Evolutionary conservation across 2,888 invertebrate genomes (phyloP).

Genomic region (Polymixis lichenea): DNA sequence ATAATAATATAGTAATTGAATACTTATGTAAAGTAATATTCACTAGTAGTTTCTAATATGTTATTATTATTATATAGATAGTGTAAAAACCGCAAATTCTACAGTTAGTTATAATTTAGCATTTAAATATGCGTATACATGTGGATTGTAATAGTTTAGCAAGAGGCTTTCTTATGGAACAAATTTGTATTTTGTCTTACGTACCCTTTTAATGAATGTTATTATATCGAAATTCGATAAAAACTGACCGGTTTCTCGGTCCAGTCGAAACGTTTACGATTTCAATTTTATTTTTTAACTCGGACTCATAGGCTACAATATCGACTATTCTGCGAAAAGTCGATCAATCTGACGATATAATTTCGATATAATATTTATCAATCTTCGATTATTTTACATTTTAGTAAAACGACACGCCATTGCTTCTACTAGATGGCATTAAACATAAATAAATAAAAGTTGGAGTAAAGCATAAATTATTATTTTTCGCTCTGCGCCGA

Average conservation of each 20-base stretch:
- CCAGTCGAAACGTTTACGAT: constrained; percentile 27
- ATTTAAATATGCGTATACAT: constrained; percentile 76
- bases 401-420: constrained; percentile 59
- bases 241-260: constrained; percentile 15
- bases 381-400: constrained; percentile 52
- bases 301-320: constrained; percentile 32
- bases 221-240: constrained; percentile 45
- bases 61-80: constrained; percentile 71
- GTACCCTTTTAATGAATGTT: constrained; percentile 46
- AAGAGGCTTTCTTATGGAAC: constrained; percentile 81
- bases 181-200: constrained; percentile 66
- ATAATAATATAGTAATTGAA: constrained; percentile 70
- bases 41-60: constrained; percentile 69
- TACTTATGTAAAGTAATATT: constrained; percentile 69
- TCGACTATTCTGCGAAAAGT: constrained; percentile 35
- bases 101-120: constrained; percentile 81
- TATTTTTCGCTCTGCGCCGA: constrained; percentile 22
- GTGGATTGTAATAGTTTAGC: constrained; percentile 74
- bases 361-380: constrained; percentile 49
- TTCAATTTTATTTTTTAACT: constrained; percentile 40
- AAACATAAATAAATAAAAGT: constrained; percentile 35
- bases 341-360: constrained; percentile 50
- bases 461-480: constrained; percentile 46
- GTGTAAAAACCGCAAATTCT: constrained; percentile 77
- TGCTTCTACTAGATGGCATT: constrained; percentile 49